These are phyloP conservation scores for Drosophila nasuta DNA, from an alignment of 1,140 invertebrate species.

Conservation along the genomic window DNA sequence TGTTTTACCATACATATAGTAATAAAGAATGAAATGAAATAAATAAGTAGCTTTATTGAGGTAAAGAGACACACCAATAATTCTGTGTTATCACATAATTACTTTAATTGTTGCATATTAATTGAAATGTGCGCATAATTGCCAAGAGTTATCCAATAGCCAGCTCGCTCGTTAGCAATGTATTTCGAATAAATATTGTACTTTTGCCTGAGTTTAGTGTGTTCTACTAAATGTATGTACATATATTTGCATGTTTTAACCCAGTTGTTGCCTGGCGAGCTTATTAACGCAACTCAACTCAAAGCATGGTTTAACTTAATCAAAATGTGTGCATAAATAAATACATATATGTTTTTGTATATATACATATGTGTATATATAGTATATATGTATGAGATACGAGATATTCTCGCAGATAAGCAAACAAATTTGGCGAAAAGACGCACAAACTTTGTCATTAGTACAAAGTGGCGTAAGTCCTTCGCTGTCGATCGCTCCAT, in stretches of 20 bases:
- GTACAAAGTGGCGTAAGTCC: constrained; percentile 11
- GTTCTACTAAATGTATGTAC: not conserved
- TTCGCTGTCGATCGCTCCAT: too few species aligned
- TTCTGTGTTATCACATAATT: too few species aligned
- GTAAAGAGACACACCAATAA: too few species aligned
- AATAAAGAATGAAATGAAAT: too few species aligned
- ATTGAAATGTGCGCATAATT: not conserved
- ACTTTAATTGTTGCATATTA: not conserved
- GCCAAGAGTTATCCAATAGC: not conserved
- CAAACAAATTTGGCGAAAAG: constrained; percentile 8
- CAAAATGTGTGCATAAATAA: constrained; percentile 38
- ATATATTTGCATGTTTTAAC: constrained; percentile 1
- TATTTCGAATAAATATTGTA: not conserved
- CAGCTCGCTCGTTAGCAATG: not conserved
- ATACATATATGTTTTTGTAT: not conserved
- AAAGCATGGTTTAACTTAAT: constrained; percentile 50
- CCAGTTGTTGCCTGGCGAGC: not conserved
- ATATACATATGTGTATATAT: not conserved
- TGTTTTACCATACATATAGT: too few species aligned
- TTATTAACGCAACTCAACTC: not conserved
- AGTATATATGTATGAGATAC: not conserved
- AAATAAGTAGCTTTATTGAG: too few species aligned
- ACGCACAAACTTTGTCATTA: constrained; percentile 39
- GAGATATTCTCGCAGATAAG: not conserved
- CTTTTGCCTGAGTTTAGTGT: too few species aligned